Percentiles rank a stretch among this genome's conserved stretches.
Conservation (phyloP, 30 jellyfish, hydroid and myxozoan species). For the Calvadosia cruxmelitensis region DNA sequence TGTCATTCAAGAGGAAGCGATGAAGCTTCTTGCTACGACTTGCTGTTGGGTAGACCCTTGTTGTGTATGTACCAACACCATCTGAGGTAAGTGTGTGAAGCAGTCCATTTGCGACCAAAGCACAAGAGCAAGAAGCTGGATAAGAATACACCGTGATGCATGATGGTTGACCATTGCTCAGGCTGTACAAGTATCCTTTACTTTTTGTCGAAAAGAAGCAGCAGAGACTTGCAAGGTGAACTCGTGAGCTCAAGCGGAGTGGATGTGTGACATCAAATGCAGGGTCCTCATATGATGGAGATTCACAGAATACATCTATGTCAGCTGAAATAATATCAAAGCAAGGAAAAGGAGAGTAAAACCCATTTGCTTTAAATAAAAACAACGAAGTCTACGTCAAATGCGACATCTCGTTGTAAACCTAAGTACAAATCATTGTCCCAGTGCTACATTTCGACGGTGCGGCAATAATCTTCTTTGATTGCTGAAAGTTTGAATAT, state of each 20-base stretch:
- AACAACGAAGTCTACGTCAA: too few relatives aligned
- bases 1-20: too few relatives aligned
- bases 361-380: too few relatives aligned
- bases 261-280: neutral
- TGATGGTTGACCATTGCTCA: constrained; percentile 23
- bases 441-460: too few relatives aligned
- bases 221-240: constrained; percentile 18
- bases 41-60: constrained; percentile 77
- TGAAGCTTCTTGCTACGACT: neutral
- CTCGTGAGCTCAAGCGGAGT: too few relatives aligned
- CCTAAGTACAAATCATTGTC: too few relatives aligned
- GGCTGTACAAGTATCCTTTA: constrained; percentile 70
- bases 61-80: constrained; percentile 82
- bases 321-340: too few relatives aligned
- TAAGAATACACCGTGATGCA: constrained; percentile 46
- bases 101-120: constrained; percentile 37
- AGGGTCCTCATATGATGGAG: neutral
- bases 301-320: too few relatives aligned
- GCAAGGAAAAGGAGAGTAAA: too few relatives aligned
- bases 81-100: constrained; percentile 51
- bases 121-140: constrained; percentile 59
- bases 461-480: neutral
- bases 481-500: too few relatives aligned
- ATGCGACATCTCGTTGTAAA: too few relatives aligned
- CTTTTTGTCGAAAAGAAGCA: constrained; percentile 69